Evolutionary conservation across 2,888 invertebrate species (phyloP).

Genomic region (Drosophila ustulata): DNA sequence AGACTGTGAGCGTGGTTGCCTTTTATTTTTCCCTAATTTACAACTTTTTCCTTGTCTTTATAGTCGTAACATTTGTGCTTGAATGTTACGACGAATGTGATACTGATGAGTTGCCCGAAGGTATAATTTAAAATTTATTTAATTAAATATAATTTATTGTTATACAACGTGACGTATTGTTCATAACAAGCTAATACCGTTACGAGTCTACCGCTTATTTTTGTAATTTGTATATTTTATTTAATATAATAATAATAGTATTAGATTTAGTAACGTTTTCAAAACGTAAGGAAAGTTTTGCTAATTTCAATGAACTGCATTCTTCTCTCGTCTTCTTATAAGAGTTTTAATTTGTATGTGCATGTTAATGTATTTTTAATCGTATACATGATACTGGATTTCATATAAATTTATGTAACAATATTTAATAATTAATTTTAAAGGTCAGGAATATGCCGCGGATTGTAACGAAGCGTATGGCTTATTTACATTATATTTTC

Average conservation of each 20-base stretch:
- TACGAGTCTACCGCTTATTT: too few relatives aligned
- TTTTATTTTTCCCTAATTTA: conserved; percentile 29
- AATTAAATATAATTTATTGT: not conserved
- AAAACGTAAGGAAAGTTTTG: too few relatives aligned
- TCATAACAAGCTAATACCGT: too few relatives aligned
- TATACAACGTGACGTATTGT: not conserved
- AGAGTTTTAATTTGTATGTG: too few relatives aligned
- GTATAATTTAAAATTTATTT: not conserved
- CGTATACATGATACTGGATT: too few relatives aligned
- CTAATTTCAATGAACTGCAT: too few relatives aligned
- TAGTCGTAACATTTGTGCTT: not conserved
- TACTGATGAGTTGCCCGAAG: not conserved
- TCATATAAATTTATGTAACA: too few relatives aligned
- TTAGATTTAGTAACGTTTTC: too few relatives aligned
- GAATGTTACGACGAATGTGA: conserved; percentile 38
- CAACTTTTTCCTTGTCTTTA: conserved; percentile 7
- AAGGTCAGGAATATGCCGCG: conserved; percentile 7
- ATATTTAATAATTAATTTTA: not conserved
- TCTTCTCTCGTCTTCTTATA: too few relatives aligned
- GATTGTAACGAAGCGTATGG: conserved; percentile 14
- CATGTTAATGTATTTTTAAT: too few relatives aligned
- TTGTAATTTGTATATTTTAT: too few relatives aligned
- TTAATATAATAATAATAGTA: too few relatives aligned
- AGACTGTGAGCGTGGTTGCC: conserved; percentile 23
- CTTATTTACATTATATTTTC: conserved; percentile 23